These are phyloP conservation scores for Cerceris rybyensis DNA, from an alignment of 2,888 invertebrate species.

Conservation along the genomic window DNA sequence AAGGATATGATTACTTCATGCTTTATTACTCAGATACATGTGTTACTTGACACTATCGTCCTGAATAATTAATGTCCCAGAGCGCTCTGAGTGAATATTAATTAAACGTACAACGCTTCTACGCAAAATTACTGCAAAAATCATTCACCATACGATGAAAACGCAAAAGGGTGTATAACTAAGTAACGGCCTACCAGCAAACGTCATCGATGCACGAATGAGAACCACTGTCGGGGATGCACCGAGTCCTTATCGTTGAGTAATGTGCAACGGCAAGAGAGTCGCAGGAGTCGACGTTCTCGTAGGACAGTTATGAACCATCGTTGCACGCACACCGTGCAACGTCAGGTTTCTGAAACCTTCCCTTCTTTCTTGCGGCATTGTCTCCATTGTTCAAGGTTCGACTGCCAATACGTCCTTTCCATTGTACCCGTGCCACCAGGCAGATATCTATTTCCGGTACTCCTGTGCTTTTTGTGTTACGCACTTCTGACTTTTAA, in stretches of 20 bases:
- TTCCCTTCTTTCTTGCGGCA: conserved; percentile 52
- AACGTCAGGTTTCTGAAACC: conserved; percentile 55
- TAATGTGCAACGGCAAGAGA: conserved; percentile 44
- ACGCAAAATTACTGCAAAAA: neutral
- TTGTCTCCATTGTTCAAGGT: conserved; percentile 64
- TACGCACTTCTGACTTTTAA: conserved; percentile 55
- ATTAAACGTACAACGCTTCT: conserved; percentile 21
- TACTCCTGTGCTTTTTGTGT: conserved; percentile 58
- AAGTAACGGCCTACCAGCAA: neutral
- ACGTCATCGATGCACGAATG: neutral
- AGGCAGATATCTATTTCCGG: conserved; percentile 72
- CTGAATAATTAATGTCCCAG: conserved; percentile 54
- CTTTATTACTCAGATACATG: conserved; percentile 61
- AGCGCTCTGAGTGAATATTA: conserved; percentile 32
- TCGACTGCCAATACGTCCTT: conserved; percentile 65
- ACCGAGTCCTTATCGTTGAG: conserved; percentile 40
- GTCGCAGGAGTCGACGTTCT: conserved; percentile 46
- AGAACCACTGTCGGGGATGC: conserved; percentile 18
- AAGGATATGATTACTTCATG: conserved; percentile 63
- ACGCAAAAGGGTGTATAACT: neutral
- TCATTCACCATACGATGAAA: neutral
- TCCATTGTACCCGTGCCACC: conserved; percentile 63
- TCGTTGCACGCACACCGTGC: conserved; percentile 41
- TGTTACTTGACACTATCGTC: conserved; percentile 60
- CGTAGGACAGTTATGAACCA: conserved; percentile 40